Conservation (phyloP, 2,113 vertebrate genomes). For the Galeopterus variegatus region DNA sequence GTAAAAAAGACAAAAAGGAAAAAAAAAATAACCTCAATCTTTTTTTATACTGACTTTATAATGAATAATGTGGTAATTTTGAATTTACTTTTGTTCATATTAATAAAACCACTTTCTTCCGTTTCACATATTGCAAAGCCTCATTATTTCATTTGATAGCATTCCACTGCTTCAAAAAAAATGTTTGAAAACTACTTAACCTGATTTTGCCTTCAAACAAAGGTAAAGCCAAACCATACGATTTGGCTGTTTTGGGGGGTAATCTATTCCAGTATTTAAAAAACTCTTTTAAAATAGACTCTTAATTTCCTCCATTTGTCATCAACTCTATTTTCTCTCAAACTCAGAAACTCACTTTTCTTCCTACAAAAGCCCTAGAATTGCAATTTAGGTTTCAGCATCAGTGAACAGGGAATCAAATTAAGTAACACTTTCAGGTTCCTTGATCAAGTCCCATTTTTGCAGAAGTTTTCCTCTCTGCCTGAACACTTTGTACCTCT, state of each 20-base stretch:
- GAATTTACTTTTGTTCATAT: neutral
- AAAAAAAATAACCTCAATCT: conserved; percentile 34
- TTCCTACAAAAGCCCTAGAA: conserved; percentile 45
- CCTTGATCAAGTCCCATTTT: neutral
- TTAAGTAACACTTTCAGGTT: neutral
- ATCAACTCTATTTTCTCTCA: conserved; percentile 39
- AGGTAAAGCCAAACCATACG: neutral
- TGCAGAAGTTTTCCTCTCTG: neutral
- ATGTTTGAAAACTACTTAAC: conserved; percentile 13
- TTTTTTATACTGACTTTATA: neutral
- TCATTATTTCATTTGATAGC: conserved; percentile 32
- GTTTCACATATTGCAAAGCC: neutral
- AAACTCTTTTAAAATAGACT: neutral
- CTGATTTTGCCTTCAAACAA: conserved; percentile 32
- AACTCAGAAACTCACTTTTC: conserved; percentile 10
- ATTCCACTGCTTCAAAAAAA: conserved; percentile 24
- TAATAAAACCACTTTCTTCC: neutral
- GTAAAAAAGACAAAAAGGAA: too few species aligned
- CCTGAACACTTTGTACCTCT: neutral
- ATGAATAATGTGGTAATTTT: neutral
- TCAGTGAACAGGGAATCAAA: conserved; percentile 40
- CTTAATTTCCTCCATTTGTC: neutral
- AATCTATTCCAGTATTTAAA: neutral
- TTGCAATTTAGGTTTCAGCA: neutral
- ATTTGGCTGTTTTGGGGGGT: neutral